These are phyloP conservation scores for Poicephalus gulielmi DNA, from an alignment of 2,113 vertebrate genomes.

Conservation along the genomic window DNA sequence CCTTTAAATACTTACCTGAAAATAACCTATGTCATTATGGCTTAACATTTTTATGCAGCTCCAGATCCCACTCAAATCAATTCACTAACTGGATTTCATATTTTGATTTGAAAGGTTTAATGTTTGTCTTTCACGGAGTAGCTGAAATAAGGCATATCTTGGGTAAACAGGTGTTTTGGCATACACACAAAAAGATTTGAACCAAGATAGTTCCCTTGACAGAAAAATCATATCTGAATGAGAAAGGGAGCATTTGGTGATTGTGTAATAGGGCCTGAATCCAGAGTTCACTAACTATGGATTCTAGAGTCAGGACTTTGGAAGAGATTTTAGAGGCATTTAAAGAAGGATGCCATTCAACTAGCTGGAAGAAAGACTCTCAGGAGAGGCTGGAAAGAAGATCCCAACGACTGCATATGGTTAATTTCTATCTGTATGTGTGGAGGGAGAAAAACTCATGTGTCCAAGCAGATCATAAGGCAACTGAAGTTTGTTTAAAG, in stretches of 20 bases:
- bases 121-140: background rate
- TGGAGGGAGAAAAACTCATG: background rate
- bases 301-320: background rate
- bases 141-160: background rate
- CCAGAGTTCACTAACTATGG: background rate
- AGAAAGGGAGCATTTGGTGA: background rate
- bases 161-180: background rate
- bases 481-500: background rate
- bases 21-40: background rate
- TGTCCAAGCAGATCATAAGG: background rate
- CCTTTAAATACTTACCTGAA: background rate
- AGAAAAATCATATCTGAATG: background rate
- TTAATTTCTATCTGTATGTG: background rate
- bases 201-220: background rate
- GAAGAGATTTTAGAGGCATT: background rate
- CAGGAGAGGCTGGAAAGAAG: background rate
- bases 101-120: background rate
- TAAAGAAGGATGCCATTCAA: background rate
- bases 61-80: background rate
- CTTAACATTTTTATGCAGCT: background rate
- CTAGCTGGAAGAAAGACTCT: background rate
- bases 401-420: background rate
- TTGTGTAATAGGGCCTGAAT: background rate
- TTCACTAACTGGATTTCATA: background rate
- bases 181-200: background rate